Base-by-base conservation (phyloP, 2,888 invertebrate genomes). In the Protonemura montana region DNA sequence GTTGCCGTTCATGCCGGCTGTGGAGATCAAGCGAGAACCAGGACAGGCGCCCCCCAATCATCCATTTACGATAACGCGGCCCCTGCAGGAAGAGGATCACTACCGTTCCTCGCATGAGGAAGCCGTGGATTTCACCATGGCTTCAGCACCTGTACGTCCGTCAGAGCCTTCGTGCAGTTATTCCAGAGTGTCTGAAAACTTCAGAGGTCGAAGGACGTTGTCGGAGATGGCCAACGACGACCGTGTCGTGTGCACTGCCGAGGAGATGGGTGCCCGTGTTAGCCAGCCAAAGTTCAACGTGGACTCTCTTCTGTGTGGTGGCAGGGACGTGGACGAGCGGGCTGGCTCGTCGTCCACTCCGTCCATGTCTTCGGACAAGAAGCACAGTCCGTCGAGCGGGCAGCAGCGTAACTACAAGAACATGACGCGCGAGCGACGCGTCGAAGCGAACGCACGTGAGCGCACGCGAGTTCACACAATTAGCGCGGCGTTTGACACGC, bases 361-460 rank as follows among this genome's bases (percentile, higher is more conserved):
- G 42, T 86, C 86, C 27, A 86, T 87, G 10, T 76, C 86, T 16
- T 85, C 84, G 77, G 89, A 87, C 5, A 85, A 89, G 76, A 82
- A 88, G 21, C 89, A 30, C 59, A 81, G 35, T 59, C 30, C 76
- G n/a, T 76, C 30, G n/a, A 81, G 76, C n/a, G 80, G 30, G 5
- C 95, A 96, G 88, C 96, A 97, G 90, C 93, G 97, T 88, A 98
- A 98, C 91, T 98, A 98, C 92, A 98, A 98, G 90, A 98, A 98
- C 91, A 98, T 98, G 98, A 98, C 97, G 0, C 93, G 97, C 27
- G 98, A 98, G 90, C 92, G 98, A 89, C 93, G 98, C 88, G 97
- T 98, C 90, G 98, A 98, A 91, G 98, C 98, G 0, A 98, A 98
- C 90, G 98, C 98, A 0, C 93, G 98, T 5, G 98, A 98, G 90